Percentiles rank a stretch among this genome's conserved stretches.
phyloP scores from a whole-genome alignment of 2,888 invertebrate species.

The Sepioteuthis lessoniana region DNA sequence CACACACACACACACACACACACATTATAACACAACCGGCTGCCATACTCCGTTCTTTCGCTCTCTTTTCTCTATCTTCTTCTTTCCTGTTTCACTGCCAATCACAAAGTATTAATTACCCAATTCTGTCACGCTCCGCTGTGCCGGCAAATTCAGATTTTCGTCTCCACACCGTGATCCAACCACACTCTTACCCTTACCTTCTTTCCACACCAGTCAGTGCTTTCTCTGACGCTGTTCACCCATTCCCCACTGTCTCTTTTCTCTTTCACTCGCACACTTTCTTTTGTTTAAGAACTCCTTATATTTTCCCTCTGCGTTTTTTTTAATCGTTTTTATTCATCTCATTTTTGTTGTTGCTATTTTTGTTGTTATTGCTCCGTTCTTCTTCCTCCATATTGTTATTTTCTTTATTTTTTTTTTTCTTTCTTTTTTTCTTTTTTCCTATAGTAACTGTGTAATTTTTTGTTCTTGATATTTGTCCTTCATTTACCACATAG shows the following conservation, averaged over 20 bases:
- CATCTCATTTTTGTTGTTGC: not conserved
- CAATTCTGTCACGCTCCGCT: conserved; percentile 33
- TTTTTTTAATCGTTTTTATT: not conserved
- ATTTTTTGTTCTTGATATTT: too few species aligned
- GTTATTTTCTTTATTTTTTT: too few species aligned
- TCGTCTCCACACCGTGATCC: conserved; percentile 18
- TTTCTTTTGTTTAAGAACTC: not conserved
- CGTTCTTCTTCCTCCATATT: too few species aligned
- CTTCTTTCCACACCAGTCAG: not conserved
- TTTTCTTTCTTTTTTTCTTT: too few species aligned
- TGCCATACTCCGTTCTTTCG: not conserved
- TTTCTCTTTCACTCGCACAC: not conserved
- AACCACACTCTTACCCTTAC: not conserved
- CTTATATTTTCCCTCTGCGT: not conserved
- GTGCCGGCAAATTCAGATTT: conserved; percentile 33
- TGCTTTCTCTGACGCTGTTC: not conserved
- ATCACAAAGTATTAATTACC: conserved; percentile 33
- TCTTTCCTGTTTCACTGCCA: not conserved
- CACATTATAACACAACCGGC: not conserved
- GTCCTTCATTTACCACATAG: too few species aligned
- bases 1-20: not conserved
- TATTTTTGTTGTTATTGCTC: not conserved
- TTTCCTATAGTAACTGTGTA: too few species aligned
- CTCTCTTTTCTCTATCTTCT: not conserved
- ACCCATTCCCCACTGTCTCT: not conserved